Conservation (phyloP, 2,113 vertebrate genomes). For the Sebastes fasciatus region DNA sequence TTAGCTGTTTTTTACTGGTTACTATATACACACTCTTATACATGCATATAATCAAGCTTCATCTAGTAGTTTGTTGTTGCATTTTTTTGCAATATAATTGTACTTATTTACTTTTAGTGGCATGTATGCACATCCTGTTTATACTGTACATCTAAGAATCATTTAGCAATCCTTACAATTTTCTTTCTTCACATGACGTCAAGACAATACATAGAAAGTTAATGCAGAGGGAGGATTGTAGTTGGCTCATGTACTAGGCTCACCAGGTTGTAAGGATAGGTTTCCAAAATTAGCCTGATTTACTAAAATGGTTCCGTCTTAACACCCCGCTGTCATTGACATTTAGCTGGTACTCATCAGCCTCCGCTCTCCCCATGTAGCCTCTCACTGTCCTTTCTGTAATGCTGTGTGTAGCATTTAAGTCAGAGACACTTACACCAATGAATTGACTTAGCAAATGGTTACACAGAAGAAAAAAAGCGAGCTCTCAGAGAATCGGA, state of each 20-base stretch:
- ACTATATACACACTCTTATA: neutral
- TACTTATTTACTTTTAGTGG: neutral
- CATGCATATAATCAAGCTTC: neutral
- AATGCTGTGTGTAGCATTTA: neutral
- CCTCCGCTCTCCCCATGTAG: no score
- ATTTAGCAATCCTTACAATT: neutral
- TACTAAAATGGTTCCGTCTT: neutral
- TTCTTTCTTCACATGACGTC: neutral
- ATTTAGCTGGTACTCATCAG: neutral
- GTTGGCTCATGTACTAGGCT: neutral
- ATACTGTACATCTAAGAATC: neutral
- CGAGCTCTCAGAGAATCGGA: neutral
- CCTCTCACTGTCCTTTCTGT: neutral
- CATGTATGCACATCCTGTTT: neutral
- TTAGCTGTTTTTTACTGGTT: neutral
- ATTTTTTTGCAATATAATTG: neutral
- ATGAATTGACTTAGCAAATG: neutral
- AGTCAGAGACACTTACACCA: neutral
- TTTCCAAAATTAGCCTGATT: neutral
- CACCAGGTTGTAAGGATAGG: neutral
- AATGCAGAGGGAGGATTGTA: neutral
- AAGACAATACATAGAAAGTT: neutral
- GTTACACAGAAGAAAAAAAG: neutral
- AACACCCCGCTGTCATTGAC: neutral
- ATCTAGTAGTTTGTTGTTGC: neutral